A percentile compares a stretch with the other conserved stretches of the same genome.
Conservation (phyloP, 2,888 invertebrate genomes). For the Eubasilissa splendida region DNA sequence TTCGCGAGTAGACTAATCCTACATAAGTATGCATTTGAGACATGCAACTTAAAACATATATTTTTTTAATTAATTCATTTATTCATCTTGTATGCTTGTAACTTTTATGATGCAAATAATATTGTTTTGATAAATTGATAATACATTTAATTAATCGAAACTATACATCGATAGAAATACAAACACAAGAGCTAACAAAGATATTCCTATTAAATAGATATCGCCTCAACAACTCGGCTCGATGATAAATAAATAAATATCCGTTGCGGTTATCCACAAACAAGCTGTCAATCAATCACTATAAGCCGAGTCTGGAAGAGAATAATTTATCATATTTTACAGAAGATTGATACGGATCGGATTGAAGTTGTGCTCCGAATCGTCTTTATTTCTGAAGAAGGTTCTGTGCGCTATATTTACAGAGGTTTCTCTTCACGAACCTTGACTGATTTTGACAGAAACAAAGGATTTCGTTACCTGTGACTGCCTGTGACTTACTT, state of each 20-base stretch:
- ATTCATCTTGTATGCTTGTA: too few species aligned
- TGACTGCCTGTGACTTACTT: too few species aligned
- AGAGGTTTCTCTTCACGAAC: constrained; percentile 3
- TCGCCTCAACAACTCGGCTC: constrained; percentile 18
- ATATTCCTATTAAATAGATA: constrained; percentile 10
- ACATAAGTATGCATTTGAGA: too few species aligned
- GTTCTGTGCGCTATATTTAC: not conserved
- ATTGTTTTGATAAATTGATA: too few species aligned
- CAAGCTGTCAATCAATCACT: constrained; percentile 34
- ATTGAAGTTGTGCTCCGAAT: constrained; percentile 31
- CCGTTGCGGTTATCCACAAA: constrained; percentile 13
- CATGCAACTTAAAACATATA: too few species aligned
- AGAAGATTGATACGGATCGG: constrained; percentile 46
- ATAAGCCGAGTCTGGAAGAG: constrained; percentile 15
- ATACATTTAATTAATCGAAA: too few species aligned
- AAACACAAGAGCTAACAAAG: not conserved
- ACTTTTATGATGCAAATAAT: too few species aligned
- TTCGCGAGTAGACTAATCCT: too few species aligned
- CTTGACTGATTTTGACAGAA: constrained; percentile 15
- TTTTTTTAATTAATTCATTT: too few species aligned
- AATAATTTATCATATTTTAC: constrained; percentile 42
- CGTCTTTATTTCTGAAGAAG: constrained; percentile 31
- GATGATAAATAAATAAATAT: constrained; percentile 23
- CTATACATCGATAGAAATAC: too few species aligned
- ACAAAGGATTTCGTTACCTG: constrained; percentile 33